A percentile compares a stretch with the other conserved stretches of the same genome.
Conservation (phyloP, 2,888 invertebrate species). For the Athetis lepigone region DNA sequence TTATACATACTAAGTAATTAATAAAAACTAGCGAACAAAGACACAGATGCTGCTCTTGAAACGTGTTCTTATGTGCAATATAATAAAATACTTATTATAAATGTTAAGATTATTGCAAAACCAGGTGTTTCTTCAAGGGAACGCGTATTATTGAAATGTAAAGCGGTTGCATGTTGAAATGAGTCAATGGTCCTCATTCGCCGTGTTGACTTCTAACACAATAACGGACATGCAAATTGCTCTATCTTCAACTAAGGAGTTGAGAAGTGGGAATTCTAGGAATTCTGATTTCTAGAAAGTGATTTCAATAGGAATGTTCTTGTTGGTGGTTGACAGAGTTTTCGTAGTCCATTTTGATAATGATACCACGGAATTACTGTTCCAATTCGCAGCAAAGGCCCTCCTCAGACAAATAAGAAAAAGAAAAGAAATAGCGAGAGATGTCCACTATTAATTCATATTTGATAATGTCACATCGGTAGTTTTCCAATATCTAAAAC, state of each 20-base stretch:
- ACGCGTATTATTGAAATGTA: constrained; percentile 39
- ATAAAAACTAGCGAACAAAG: constrained; percentile 18
- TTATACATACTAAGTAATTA: constrained; percentile 9
- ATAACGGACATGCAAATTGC: constrained; percentile 54
- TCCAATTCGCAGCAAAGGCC: no score
- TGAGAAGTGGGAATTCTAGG: constrained; percentile 7
- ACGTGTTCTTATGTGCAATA: constrained; percentile 39
- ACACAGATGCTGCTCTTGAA: constrained; percentile 26
- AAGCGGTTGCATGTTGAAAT: constrained; percentile 27
- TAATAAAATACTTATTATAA: constrained; percentile 22
- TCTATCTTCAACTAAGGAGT: constrained; percentile 28
- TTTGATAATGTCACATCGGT: no score
- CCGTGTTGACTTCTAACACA: constrained; percentile 46
- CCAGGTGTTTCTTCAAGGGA: constrained; percentile 50
- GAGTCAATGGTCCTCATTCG: constrained; percentile 45
- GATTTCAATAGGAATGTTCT: neutral
- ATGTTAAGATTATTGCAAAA: constrained; percentile 47
- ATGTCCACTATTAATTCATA: no score
- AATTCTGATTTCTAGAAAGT: neutral
- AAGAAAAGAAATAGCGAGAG: no score
- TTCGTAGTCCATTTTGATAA: neutral
- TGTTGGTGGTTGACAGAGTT: neutral
- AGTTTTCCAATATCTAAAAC: no score
- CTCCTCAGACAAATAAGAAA: no score
- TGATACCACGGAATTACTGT: no score